Evolutionary conservation across 2,113 vertebrate species (phyloP).

Genomic region (Rhabdomys dilectus): DNA sequence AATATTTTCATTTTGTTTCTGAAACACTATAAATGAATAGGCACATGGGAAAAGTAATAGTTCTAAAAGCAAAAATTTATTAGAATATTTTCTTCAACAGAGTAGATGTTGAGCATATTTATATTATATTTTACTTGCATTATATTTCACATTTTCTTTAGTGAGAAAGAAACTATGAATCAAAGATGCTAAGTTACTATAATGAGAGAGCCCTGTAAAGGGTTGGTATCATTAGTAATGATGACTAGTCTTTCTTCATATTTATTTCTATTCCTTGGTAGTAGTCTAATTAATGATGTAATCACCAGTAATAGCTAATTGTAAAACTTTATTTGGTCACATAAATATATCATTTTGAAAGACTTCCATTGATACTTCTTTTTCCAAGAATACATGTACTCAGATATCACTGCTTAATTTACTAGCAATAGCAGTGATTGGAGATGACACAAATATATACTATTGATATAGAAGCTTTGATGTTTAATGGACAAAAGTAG

Average conservation of each 20-base stretch:
- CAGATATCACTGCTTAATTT: not conserved
- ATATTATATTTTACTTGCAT: not conserved
- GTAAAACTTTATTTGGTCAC: not conserved
- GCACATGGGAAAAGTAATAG: not conserved
- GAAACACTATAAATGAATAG: not conserved
- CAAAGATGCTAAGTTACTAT: not conserved
- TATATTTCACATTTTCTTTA: constrained; percentile 17
- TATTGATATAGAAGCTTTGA: not conserved
- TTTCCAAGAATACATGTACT: not conserved
- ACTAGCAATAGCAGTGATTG: not conserved
- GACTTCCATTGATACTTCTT: not conserved
- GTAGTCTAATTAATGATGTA: not conserved
- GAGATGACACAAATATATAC: not conserved
- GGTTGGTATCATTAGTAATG: not conserved
- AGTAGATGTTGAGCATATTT: not conserved
- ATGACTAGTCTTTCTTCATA: not conserved
- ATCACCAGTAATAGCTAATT: not conserved
- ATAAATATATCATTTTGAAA: not conserved
- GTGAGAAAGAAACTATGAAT: not conserved
- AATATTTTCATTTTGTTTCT: not conserved
- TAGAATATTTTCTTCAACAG: constrained; percentile 18
- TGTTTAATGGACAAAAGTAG: not conserved
- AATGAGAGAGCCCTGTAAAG: not conserved
- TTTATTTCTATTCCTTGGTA: not conserved
- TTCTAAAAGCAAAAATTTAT: constrained; percentile 12